These are phyloP conservation scores for Pteronotus mesoamericanus DNA, from an alignment of 2,797 vertebrate species.

Conservation along the genomic window DNA sequence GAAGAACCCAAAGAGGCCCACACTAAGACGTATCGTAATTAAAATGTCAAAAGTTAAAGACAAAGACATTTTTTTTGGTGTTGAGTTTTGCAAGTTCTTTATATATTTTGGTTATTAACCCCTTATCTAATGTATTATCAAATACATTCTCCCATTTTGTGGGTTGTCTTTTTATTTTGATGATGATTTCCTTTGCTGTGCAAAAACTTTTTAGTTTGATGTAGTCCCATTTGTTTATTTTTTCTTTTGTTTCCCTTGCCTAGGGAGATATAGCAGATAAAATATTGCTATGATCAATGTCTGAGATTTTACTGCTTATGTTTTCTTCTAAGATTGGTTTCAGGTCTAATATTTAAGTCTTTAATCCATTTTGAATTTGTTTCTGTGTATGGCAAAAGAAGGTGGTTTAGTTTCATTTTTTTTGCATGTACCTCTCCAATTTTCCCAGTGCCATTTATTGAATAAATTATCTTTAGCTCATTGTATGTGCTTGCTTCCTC, in stretches of 20 bases:
- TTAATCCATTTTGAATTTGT: not conserved
- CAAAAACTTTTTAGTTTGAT: not conserved
- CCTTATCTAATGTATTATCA: not conserved
- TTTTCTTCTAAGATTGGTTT: not conserved
- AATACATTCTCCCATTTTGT: not conserved
- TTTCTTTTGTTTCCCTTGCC: not conserved
- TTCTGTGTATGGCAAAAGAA: not conserved
- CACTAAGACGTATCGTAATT: not conserved
- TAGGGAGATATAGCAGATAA: not conserved
- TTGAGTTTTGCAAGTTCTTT: not conserved
- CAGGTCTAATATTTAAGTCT: not conserved
- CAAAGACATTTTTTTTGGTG: not conserved
- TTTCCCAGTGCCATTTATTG: not conserved
- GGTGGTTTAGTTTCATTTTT: not conserved
- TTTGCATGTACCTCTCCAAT: not conserved
- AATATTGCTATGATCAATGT: not conserved
- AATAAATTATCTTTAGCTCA: not conserved
- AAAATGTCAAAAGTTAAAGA: not conserved
- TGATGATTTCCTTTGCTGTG: not conserved
- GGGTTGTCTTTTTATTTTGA: not conserved
- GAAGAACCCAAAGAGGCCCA: not conserved
- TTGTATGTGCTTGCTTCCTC: not conserved
- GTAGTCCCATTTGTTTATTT: not conserved
- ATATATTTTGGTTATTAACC: not conserved
- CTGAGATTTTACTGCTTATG: not conserved